A percentile compares a stretch with the other conserved stretches of the same genome.
Conservation (phyloP, 2,888 invertebrate genomes). For the Philonicus albiceps region DNA sequence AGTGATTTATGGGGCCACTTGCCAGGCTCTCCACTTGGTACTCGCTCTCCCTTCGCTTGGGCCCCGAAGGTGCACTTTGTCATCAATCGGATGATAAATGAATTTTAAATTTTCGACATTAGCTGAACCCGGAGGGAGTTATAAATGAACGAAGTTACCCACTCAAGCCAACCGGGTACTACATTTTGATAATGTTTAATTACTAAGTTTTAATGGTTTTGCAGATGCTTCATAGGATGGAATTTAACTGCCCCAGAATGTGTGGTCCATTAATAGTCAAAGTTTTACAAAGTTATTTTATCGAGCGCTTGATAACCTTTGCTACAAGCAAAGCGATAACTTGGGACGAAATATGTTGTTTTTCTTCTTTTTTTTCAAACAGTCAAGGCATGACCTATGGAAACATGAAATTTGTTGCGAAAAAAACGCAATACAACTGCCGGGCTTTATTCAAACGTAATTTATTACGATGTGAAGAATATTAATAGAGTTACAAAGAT, state of each 20-base stretch:
- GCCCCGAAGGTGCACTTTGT: neutral
- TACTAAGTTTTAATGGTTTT: neutral
- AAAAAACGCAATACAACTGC: neutral
- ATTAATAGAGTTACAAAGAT: no score
- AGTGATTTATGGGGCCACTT: slow-evolving; percentile 29
- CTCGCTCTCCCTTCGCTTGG: neutral
- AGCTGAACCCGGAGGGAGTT: neutral
- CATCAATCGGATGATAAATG: neutral
- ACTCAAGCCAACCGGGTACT: neutral
- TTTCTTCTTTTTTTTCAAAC: neutral
- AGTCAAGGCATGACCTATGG: neutral
- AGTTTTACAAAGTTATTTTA: neutral
- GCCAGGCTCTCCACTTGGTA: neutral
- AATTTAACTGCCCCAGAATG: neutral
- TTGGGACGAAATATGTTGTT: neutral
- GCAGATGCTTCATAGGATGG: neutral
- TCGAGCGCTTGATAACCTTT: neutral
- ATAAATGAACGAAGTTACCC: neutral
- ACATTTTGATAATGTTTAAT: neutral
- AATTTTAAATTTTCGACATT: neutral
- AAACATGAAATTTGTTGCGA: neutral
- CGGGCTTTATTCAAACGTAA: neutral
- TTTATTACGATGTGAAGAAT: neutral
- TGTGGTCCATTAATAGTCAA: neutral
- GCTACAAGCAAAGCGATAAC: neutral